These are phyloP conservation scores for Plagiodera versicolora DNA, from an alignment of 2,888 invertebrate genomes.

Conservation along the genomic window DNA sequence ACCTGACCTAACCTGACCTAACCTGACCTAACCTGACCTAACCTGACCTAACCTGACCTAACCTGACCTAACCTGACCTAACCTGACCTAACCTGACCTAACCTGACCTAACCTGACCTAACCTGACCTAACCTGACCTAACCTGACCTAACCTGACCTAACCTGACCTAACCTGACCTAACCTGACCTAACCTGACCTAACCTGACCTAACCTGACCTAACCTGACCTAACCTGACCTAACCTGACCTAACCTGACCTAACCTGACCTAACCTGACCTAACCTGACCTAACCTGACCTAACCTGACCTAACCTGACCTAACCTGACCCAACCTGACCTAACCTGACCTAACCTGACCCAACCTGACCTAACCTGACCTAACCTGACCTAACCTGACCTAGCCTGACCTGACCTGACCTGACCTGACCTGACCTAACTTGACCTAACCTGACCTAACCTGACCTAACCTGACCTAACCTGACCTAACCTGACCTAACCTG, in stretches of 20 bases:
- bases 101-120: neutral
- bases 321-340: slow-evolving; percentile 8
- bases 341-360: neutral
- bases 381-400: slow-evolving; percentile 6
- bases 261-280: slow-evolving; percentile 7
- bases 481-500: slow-evolving; percentile 15
- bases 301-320: slow-evolving; percentile 11
- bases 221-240: neutral
- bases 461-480: slow-evolving; percentile 17
- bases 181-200: slow-evolving; percentile 13
- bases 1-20: slow-evolving; percentile 30
- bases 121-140: neutral
- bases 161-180: neutral
- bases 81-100: neutral
- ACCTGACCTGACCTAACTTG: slow-evolving; percentile 16
- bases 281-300: slow-evolving; percentile 6
- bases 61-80: neutral
- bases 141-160: neutral
- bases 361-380: neutral
- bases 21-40: slow-evolving; percentile 31
- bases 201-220: slow-evolving; percentile 9
- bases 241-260: neutral
- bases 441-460: slow-evolving; percentile 17
- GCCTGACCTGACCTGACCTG: slow-evolving; percentile 11
- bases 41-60: slow-evolving; percentile 32